Evolutionary conservation across 2,888 invertebrate genomes (phyloP), one percentile per base, ranked within the genome.

Genomic region (Philereme transversata): DNA sequence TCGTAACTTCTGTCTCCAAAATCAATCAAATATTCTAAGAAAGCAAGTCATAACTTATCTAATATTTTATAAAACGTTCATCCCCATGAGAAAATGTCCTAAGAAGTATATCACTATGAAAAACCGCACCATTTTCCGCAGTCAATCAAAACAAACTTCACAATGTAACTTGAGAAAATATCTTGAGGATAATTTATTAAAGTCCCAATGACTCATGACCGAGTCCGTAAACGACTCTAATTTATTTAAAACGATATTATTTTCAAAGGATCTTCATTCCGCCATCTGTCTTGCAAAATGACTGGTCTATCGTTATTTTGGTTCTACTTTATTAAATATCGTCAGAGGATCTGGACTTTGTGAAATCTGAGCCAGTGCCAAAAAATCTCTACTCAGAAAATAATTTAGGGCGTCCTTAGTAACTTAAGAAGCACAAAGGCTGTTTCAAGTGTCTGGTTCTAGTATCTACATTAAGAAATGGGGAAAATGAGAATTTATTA

Each of bases 201-300:
- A 73, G 75, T 74, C 64, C 70, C 73, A 70, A 73, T 75, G 79
- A 80, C 79, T 74, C 70, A 68, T 71, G 76, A 71, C 65, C 67
- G 72, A 71, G 70, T 75, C 67, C 53, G 70, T 77, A 83, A 22
- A 87, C 82, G 74, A 77, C 72, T 71, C 74, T 80, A 83, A 85
- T 87, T 88, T 86, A 84, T 87, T 83, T 81, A 76, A 64, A 82
- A 76, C 79, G 77, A 76, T 81, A 84, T 82, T 82, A 82, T 86
- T 84, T 82, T 78, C 73, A 75, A 81, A 75, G 75, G 77, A 59
- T 58, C 64, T 74, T 84, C 77, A 74, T 81, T 81, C 78, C 70
- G 70, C 73, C 71, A 75, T 78, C 74, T 72, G 72, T 66, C 75
- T 80, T 82, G 83, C 82, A 81, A 84, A 80, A 81, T 78, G 78